A percentile compares a stretch with the other conserved stretches of the same genome.
These are phyloP conservation scores for Muscicapa adusta DNA, from an alignment of 2,113 vertebrate species.

Conservation along the genomic window DNA sequence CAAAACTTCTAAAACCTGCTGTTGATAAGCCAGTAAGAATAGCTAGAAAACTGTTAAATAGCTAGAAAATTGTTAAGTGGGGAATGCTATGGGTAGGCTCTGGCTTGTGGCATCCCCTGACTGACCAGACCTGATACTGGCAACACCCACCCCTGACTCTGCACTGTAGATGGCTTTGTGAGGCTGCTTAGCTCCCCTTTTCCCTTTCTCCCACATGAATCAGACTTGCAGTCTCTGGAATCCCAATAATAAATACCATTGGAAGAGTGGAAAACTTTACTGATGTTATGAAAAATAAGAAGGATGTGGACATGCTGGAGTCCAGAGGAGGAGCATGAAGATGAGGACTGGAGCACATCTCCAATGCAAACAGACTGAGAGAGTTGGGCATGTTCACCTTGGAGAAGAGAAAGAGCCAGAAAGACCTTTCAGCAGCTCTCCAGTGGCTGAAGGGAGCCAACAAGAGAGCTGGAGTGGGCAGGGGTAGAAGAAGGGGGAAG, in stretches of 20 bases:
- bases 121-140: not conserved
- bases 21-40: not conserved
- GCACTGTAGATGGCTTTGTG: not conserved
- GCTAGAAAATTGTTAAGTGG: not conserved
- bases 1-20: not conserved
- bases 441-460: not conserved
- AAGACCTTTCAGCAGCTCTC: not conserved
- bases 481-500: no score
- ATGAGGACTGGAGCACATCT: not conserved
- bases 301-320: not conserved
- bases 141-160: not conserved
- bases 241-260: not conserved
- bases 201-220: not conserved
- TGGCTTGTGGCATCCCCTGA: not conserved
- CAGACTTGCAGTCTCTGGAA: not conserved
- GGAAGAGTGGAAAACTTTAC: not conserved
- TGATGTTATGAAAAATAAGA: not conserved
- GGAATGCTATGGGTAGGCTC: not conserved
- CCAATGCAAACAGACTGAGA: not conserved
- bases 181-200: not conserved
- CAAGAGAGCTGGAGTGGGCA: not conserved
- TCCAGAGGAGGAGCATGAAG: not conserved
- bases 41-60: not conserved
- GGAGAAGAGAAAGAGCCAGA: rapidly evolving
- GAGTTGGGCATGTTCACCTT: not conserved